phyloP scores from a whole-genome alignment of 2,113 vertebrate genomes.

The Silurus meridionalis region DNA sequence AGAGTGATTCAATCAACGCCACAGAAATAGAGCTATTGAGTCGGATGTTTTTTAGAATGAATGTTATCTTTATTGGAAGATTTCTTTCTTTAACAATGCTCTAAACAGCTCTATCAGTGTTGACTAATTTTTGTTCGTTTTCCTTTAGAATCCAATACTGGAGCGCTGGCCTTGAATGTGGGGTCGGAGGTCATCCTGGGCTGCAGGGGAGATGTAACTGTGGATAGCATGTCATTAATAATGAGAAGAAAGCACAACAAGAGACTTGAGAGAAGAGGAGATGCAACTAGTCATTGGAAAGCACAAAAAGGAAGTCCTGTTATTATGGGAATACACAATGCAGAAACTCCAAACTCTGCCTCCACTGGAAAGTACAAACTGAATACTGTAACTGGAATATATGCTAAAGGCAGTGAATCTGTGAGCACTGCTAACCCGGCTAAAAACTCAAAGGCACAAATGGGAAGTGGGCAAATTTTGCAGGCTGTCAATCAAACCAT shows the following conservation, averaged over 20 bases:
- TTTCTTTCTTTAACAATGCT: background rate
- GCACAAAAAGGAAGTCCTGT: constrained; percentile 1
- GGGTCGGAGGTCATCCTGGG: constrained; percentile 64
- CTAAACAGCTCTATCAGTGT: background rate
- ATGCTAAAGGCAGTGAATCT: background rate
- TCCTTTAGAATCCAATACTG: constrained; percentile 62
- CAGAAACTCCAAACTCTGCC: background rate
- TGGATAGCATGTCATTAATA: constrained; percentile 60
- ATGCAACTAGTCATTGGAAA: background rate
- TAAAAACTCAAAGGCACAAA: background rate
- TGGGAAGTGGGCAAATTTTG: background rate
- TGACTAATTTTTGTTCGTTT: background rate
- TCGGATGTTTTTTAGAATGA: background rate
- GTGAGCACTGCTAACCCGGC: background rate
- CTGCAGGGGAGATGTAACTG: constrained; percentile 64
- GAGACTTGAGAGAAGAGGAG: background rate
- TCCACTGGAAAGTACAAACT: background rate
- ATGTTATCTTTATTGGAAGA: background rate
- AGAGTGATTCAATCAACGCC: background rate
- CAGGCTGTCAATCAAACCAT: constrained; percentile 23
- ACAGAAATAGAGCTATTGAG: background rate
- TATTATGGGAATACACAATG: background rate
- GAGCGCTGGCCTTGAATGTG: constrained; percentile 58
- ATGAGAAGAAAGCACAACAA: background rate
- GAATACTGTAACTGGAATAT: background rate